These are phyloP conservation scores for Coboldia fuscipes DNA, from an alignment of 1,140 invertebrate species.

Conservation along the genomic window DNA sequence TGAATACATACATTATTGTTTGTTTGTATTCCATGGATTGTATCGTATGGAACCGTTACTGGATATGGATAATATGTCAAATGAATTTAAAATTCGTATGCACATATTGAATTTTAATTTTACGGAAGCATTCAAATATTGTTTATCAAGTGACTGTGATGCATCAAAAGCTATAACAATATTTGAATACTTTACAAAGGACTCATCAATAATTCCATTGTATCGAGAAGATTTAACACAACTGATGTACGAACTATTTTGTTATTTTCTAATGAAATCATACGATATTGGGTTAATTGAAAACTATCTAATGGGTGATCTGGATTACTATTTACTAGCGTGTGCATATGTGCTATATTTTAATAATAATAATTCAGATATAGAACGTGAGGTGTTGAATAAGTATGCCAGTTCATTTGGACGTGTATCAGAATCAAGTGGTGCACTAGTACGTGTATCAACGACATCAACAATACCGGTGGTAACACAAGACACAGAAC, in stretches of 20 bases:
- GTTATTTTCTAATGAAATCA: constrained; percentile 14
- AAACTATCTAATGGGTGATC: constrained; percentile 16
- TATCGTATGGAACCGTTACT: constrained; percentile 26
- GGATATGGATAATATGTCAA: no score
- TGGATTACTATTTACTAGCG: constrained; percentile 19
- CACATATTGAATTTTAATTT: constrained; percentile 20
- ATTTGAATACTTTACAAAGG: constrained; percentile 21
- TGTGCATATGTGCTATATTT: constrained; percentile 19
- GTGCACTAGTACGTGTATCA: background rate
- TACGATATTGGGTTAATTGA: constrained; percentile 17
- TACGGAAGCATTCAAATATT: constrained; percentile 16
- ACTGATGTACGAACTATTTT: constrained; percentile 18
- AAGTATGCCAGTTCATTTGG: constrained; percentile 18
- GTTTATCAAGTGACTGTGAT: constrained; percentile 12
- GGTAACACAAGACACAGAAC: constrained; percentile 7
- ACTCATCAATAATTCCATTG: constrained; percentile 18
- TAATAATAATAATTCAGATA: constrained; percentile 18
- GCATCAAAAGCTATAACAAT: constrained; percentile 14
- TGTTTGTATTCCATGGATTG: constrained; percentile 28
- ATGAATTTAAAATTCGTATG: constrained; percentile 18
- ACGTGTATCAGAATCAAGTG: background rate
- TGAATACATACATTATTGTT: constrained; percentile 24
- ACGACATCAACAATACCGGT: background rate
- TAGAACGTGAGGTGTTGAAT: constrained; percentile 18
- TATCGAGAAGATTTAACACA: constrained; percentile 17